Percentiles rank a stretch among this genome's conserved stretches.
phyloP scores from a whole-genome alignment of 2,113 vertebrate species.

The Danio rerio region DNA sequence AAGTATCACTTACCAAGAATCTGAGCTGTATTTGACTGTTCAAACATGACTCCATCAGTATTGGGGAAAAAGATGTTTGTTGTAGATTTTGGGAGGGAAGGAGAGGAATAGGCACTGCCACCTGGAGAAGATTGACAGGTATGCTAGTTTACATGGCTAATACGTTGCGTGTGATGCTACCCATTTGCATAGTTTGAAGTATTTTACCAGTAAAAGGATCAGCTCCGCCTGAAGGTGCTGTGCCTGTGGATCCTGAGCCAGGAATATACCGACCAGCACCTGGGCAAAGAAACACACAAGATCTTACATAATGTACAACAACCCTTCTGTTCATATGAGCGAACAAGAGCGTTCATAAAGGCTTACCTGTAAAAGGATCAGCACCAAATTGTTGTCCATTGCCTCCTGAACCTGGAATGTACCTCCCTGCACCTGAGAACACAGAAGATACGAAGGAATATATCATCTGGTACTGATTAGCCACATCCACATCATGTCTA shows the following conservation, averaged over 20 bases:
- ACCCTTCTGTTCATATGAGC: not conserved
- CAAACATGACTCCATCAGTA: conserved; percentile 92
- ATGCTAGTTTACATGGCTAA: not conserved
- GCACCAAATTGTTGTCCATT: conserved; percentile 59
- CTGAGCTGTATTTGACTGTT: conserved; percentile 90
- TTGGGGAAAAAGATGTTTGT: conserved; percentile 96
- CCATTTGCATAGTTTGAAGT: not conserved
- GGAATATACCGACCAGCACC: conserved; percentile 93
- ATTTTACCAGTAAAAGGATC: conserved; percentile 89
- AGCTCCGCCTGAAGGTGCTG: conserved; percentile 65
- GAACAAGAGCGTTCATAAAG: not conserved
- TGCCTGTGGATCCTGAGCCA: conserved; percentile 70
- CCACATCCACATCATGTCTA: no score
- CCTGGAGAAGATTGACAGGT: conserved; percentile 71
- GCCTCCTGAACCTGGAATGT: conserved; percentile 73
- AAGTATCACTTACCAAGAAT: conserved; percentile 82
- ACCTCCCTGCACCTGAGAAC: conserved; percentile 74
- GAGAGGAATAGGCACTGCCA: conserved; percentile 81
- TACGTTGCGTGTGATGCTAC: no score
- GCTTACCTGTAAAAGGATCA: conserved; percentile 81
- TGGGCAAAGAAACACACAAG: conserved; percentile 58
- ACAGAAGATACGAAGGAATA: not conserved
- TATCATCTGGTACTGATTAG: not conserved
- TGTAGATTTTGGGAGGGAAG: conserved; percentile 66
- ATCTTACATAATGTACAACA: not conserved